Conservation (phyloP, 2,797 vertebrate species). For the Glossophaga mutica region DNA sequence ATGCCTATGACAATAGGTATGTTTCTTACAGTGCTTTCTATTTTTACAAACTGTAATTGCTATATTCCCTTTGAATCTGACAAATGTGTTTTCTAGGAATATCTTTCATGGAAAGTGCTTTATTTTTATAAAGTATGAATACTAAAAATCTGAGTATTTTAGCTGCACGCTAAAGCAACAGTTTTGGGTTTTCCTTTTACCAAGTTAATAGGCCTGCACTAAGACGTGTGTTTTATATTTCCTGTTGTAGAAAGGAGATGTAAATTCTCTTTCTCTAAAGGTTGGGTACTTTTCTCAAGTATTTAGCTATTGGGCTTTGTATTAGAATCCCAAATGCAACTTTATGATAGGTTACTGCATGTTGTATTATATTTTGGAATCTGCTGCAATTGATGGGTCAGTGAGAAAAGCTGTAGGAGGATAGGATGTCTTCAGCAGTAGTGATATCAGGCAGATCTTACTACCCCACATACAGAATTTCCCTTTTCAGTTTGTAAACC, state of each 20-base stretch:
- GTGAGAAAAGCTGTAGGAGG: background rate
- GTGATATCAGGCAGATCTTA: background rate
- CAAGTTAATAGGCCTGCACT: background rate
- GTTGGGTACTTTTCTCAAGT: background rate
- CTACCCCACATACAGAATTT: background rate
- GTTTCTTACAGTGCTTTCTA: constrained; percentile 21
- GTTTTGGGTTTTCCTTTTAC: background rate
- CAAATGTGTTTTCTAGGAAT: background rate
- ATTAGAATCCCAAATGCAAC: background rate
- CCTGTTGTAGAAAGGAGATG: background rate
- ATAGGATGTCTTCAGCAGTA: background rate
- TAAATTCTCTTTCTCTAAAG: background rate
- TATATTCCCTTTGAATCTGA: background rate
- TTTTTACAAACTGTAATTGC: background rate
- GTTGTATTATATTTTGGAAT: background rate
- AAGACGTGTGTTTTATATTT: constrained; percentile 14
- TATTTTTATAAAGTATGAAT: background rate
- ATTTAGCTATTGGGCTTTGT: constrained; percentile 1
- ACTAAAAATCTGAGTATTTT: background rate
- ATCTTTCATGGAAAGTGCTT: constrained; percentile 17
- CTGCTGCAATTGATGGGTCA: background rate
- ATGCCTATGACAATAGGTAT: no score
- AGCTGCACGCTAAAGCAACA: background rate
- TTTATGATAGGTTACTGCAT: background rate
- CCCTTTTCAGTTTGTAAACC: background rate